These are phyloP conservation scores for Yponomeuta plumbellus DNA, from an alignment of 2,888 invertebrate species.

Conservation along the genomic window DNA sequence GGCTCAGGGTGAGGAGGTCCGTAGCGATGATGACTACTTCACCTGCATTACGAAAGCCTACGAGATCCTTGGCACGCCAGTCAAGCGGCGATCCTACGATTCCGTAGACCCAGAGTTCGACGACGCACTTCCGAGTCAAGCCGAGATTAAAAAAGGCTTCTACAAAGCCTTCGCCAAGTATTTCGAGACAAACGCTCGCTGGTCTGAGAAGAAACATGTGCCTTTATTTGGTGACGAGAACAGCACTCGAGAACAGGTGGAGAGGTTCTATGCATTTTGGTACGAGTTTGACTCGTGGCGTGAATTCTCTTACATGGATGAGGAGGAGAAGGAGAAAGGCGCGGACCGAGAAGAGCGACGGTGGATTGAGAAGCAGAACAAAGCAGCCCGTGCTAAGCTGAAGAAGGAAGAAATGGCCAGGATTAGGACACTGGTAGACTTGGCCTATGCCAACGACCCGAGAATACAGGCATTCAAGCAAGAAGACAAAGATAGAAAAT, in stretches of 20 bases:
- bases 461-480: conserved; percentile 94
- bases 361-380: conserved; percentile 99
- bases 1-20: conserved; percentile 90
- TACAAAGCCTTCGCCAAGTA: conserved; percentile 80
- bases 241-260: conserved; percentile 89
- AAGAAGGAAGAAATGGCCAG: conserved; percentile 98
- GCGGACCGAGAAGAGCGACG: conserved; percentile 96
- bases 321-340: conserved; percentile 98
- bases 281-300: conserved; percentile 99
- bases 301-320: conserved; percentile 98
- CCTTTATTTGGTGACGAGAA: conserved; percentile 88
- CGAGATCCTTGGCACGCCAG: conserved; percentile 88
- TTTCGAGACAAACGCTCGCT: conserved; percentile 88
- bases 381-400: conserved; percentile 91
- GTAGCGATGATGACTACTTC: conserved; percentile 96
- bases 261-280: conserved; percentile 98
- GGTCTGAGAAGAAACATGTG: conserved; percentile 93
- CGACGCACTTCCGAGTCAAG: conserved; percentile 86
- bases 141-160: conserved; percentile 86
- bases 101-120: conserved; percentile 97
- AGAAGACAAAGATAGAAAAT: conserved; percentile 93
- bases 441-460: conserved; percentile 96
- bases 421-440: conserved; percentile 92
- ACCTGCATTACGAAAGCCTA: conserved; percentile 99
- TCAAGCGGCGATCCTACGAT: conserved; percentile 93